Percentiles rank a stretch among this genome's conserved stretches.
Evolutionary conservation across 2,888 invertebrate genomes (phyloP).

Genomic region (Listrodromus nycthemerus): DNA sequence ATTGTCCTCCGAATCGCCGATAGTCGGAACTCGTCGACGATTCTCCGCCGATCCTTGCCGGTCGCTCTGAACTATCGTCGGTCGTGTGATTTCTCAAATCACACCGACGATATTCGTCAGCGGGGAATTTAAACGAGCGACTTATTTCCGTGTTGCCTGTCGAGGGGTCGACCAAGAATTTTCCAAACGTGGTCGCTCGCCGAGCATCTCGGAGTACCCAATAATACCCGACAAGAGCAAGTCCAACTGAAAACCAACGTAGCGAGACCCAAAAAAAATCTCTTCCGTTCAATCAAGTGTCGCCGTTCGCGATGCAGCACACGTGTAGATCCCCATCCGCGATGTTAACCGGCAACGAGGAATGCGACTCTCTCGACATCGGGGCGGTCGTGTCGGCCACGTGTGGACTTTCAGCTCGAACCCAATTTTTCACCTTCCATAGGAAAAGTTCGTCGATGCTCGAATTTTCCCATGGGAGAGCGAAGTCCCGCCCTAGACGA

Average conservation of each 20-base stretch:
- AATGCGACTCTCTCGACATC: conserved; percentile 43
- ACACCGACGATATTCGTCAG: conserved; percentile 38
- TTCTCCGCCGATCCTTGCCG: neutral
- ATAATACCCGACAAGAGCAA: conserved; percentile 15
- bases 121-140: conserved; percentile 38
- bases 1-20: no score
- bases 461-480: neutral
- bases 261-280: conserved; percentile 40
- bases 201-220: conserved; percentile 1
- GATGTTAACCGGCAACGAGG: conserved; percentile 62
- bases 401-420: neutral
- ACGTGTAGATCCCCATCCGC: conserved; percentile 57
- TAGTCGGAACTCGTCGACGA: neutral
- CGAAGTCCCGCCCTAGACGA: neutral
- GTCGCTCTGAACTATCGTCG: conserved; percentile 5
- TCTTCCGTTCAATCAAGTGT: conserved; percentile 51
- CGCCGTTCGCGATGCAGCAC: conserved; percentile 45
- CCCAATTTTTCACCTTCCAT: neutral
- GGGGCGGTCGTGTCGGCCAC: conserved; percentile 22
- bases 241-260: conserved; percentile 57
- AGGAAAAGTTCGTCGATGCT: neutral
- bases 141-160: conserved; percentile 54
- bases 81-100: conserved; percentile 25
- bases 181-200: conserved; percentile 29
- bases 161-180: conserved; percentile 43